These are phyloP conservation scores for Tetramorium bicarinatum DNA, from an alignment of 2,888 invertebrate genomes.

Conservation along the genomic window DNA sequence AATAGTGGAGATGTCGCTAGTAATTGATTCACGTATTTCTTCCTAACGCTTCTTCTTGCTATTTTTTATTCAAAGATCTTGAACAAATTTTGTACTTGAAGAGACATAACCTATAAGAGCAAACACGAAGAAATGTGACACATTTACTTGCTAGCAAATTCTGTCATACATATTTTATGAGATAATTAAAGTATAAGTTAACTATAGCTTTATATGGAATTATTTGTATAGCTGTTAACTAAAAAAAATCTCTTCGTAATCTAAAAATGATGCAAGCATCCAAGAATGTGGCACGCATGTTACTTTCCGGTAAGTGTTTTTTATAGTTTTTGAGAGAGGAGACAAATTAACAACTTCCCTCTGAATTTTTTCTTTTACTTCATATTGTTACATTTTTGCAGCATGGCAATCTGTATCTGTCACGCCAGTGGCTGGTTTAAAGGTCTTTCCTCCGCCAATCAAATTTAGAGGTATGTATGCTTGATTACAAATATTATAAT, in stretches of 20 bases:
- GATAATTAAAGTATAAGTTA: neutral
- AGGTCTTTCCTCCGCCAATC: constrained; percentile 90
- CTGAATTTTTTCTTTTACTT: neutral
- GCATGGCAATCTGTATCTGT: constrained; percentile 22
- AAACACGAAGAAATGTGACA: neutral
- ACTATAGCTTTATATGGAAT: constrained; percentile 2
- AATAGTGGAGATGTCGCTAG: too few species aligned
- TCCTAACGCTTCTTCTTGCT: too few species aligned
- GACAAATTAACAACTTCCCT: neutral
- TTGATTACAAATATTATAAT: neutral
- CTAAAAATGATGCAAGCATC: constrained; percentile 25
- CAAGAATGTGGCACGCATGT: constrained; percentile 10
- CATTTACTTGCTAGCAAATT: neutral
- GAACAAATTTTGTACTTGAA: too few species aligned
- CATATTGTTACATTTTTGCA: neutral
- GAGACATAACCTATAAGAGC: too few species aligned
- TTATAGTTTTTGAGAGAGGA: neutral
- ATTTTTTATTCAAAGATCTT: too few species aligned
- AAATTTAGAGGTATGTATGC: constrained; percentile 88
- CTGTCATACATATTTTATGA: neutral
- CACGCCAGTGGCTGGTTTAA: constrained; percentile 88
- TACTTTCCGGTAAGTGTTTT: constrained; percentile 47
- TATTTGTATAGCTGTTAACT: neutral
- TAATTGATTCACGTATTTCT: too few species aligned
- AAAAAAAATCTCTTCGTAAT: neutral